Evolutionary conservation across 2,888 invertebrate species (phyloP).

Genomic region (Rhingia rostrata): DNA sequence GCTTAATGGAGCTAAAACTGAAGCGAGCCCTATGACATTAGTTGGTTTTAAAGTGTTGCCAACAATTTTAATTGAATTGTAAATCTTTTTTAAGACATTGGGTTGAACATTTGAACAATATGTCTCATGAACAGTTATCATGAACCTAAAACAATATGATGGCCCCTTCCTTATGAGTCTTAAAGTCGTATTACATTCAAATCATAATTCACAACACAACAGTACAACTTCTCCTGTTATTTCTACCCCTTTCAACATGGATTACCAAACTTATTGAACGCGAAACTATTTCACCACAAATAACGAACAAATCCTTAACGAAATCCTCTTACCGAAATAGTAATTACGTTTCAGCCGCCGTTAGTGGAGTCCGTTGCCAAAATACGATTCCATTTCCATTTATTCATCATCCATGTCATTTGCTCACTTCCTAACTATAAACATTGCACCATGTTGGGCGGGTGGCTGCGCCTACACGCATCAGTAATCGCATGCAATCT

Average conservation of each 20-base stretch:
- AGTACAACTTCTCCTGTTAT: no score
- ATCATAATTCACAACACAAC: no score
- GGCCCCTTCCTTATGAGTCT: no score
- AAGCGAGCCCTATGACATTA: no score
- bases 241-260: background rate
- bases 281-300: constrained; percentile 7
- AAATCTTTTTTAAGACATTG: no score
- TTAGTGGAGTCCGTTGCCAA: constrained; percentile 5
- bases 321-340: constrained; percentile 36
- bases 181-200: no score
- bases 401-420: constrained; percentile 64
- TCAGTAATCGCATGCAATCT: background rate
- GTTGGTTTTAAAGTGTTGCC: no score
- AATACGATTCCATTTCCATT: constrained; percentile 70
- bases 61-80: no score
- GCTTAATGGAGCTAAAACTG: no score
- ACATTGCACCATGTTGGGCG: background rate
- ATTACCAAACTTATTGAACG: background rate
- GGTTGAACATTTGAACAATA: no score
- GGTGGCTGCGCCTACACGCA: background rate
- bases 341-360: constrained; percentile 45
- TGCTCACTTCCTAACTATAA: constrained; percentile 46
- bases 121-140: no score
- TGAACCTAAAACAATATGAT: no score
- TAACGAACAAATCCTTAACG: constrained; percentile 9